phyloP scores from a whole-genome alignment of 2,888 invertebrate species.

The Ecliptopera silaceata region DNA sequence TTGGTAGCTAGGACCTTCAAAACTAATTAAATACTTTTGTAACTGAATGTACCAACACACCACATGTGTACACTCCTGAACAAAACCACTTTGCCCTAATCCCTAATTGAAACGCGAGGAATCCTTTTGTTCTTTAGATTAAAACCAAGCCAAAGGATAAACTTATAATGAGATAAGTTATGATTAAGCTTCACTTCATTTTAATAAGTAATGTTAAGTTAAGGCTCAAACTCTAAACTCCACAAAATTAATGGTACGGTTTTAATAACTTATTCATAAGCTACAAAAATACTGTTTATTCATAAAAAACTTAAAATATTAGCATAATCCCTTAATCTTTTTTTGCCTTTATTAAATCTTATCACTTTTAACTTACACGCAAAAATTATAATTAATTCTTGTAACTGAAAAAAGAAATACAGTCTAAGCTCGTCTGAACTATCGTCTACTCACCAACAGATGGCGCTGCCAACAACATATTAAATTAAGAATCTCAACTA shows the following conservation, averaged over 20 bases:
- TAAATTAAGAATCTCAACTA: too few species aligned
- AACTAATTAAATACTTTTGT: conserved; percentile 12
- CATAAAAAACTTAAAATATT: too few species aligned
- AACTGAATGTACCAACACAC: conserved; percentile 1
- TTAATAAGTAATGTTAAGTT: conserved; percentile 23
- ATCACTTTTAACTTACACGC: too few species aligned
- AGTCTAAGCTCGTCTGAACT: neutral
- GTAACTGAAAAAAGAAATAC: too few species aligned
- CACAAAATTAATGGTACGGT: neutral
- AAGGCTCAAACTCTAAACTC: neutral
- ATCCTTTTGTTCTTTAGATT: conserved; percentile 59
- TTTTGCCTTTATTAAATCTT: too few species aligned
- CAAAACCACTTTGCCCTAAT: conserved; percentile 44
- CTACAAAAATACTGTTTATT: too few species aligned
- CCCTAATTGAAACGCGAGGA: conserved; percentile 61
- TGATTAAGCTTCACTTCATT: conserved; percentile 26
- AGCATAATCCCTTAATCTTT: too few species aligned
- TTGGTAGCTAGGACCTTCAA: neutral
- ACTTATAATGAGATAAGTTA: conserved; percentile 41
- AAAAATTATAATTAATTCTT: too few species aligned
- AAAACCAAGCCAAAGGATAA: conserved; percentile 39
- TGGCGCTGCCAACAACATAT: conserved; percentile 46
- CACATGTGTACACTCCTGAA: conserved; percentile 31
- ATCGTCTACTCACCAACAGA: conserved; percentile 56
- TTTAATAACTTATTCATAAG: too few species aligned